A percentile compares a stretch with the other conserved stretches of the same genome.
Conservation (phyloP, 2,113 vertebrate species). For the Trochalopteron elliotii region DNA sequence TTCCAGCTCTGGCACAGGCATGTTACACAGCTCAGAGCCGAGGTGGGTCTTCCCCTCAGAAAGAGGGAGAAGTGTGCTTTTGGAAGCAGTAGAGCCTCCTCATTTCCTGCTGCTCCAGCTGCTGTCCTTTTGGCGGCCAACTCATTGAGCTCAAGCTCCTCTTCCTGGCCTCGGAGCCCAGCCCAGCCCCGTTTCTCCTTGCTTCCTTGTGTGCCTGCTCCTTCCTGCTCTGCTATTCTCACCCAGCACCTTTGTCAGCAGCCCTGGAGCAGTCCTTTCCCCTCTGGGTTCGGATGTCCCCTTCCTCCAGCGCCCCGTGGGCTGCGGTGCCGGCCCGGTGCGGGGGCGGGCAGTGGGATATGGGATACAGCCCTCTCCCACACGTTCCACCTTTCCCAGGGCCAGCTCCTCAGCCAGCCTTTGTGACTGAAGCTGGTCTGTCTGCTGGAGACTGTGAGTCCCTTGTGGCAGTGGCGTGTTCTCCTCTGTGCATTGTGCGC, state of each 20-base stretch:
- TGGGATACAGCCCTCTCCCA: not conserved
- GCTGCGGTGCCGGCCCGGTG: not conserved
- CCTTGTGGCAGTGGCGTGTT: slow-evolving; percentile 58
- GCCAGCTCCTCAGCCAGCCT: slow-evolving; percentile 46
- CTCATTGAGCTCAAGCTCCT: slow-evolving; percentile 28
- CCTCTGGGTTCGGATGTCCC: not conserved
- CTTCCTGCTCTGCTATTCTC: not conserved
- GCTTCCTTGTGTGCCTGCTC: not conserved
- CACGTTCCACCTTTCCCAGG: slow-evolving; percentile 63
- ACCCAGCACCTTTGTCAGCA: not conserved
- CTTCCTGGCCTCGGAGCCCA: not conserved
- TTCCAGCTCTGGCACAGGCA: not conserved
- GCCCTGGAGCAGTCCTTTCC: not conserved
- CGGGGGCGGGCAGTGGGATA: not conserved
- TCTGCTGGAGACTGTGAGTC: slow-evolving; percentile 57
- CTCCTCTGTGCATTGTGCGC: slow-evolving; percentile 56
- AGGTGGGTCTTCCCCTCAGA: not conserved
- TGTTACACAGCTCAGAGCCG: not conserved
- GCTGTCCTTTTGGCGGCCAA: slow-evolving; percentile 31
- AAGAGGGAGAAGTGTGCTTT: not conserved
- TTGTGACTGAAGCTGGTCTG: slow-evolving; percentile 55
- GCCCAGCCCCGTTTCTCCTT: not conserved
- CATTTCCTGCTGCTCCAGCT: slow-evolving; percentile 55
- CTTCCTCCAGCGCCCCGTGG: not conserved
- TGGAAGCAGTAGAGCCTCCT: slow-evolving; percentile 28